These are phyloP conservation scores for Drosophila novamexicana DNA, from an alignment of 1,140 invertebrate species.

Conservation along the genomic window DNA sequence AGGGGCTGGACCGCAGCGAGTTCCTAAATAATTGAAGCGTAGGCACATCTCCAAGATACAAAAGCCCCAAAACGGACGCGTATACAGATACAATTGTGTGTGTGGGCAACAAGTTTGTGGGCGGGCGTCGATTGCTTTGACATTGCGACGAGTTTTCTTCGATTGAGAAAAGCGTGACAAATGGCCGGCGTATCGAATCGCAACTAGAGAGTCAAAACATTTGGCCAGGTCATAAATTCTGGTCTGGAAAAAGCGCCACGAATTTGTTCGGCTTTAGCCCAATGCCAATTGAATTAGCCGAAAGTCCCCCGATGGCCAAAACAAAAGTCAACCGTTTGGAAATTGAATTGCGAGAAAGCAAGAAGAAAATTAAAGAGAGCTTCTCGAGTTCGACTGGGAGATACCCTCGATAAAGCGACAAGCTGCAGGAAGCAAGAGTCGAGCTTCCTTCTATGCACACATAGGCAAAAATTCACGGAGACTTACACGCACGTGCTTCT, in stretches of 20 bases:
- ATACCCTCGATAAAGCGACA: not conserved
- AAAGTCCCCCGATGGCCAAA: slow-evolving; percentile 52
- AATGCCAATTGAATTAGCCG: slow-evolving; percentile 62
- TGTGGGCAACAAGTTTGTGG: slow-evolving; percentile 64
- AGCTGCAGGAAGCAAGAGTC: no score
- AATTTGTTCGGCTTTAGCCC: slow-evolving; percentile 50
- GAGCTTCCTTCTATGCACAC: no score
- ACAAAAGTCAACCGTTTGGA: slow-evolving; percentile 43
- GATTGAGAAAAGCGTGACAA: slow-evolving; percentile 65
- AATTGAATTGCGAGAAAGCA: slow-evolving; percentile 25
- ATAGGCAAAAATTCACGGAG: no score
- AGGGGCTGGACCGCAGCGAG: not conserved
- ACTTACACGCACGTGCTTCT: no score
- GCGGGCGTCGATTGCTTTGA: slow-evolving; percentile 49
- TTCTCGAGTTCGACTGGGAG: not conserved
- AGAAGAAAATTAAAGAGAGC: not conserved
- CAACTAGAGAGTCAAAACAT: slow-evolving; percentile 11
- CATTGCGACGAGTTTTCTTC: slow-evolving; percentile 40
- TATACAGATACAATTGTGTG: not conserved
- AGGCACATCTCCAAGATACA: slow-evolving; percentile 21
- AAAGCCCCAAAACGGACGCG: not conserved
- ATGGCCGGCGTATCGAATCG: slow-evolving; percentile 24
- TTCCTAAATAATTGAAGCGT: slow-evolving; percentile 51
- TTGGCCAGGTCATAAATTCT: slow-evolving; percentile 65
- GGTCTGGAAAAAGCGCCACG: slow-evolving; percentile 17